Base-by-base conservation (phyloP, 2,113 vertebrate genomes). In the Pimephales promelas region DNA sequence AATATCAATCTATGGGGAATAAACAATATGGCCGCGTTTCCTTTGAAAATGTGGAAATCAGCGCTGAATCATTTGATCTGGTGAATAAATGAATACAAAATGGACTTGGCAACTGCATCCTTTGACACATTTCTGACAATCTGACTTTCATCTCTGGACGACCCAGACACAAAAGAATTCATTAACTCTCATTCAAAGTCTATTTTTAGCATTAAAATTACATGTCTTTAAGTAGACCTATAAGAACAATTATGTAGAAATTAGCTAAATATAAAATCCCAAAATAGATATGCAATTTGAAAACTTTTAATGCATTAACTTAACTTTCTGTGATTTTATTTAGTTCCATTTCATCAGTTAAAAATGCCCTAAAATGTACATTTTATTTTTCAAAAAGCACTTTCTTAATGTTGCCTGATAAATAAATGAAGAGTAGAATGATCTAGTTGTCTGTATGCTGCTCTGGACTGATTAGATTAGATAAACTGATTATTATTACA, bases 141-240 rank as follows among this genome's bases (percentile, higher is more conserved):
- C 66, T 28, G n/a, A 68, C 73, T 82, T 84, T 82, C 31, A 84
- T 82, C 83, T 73, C 56, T 36, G 10, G 57, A 82, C 24, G 31
- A 45, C n/a, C 26, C 83, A 85, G 80, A 83, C 79, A 87, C 79
- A 83, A 87, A 83, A 54, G 47, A 87, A 81, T 84, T 57, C 40
- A 81, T 81, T 84, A 84, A 24, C 14, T 14, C 13, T 28, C 13
- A 40, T 52, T 28, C 1, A 34, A 31, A 26, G 18, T 72, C n/a
- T 45, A 8, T 54, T 5, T 52, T 52, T 10, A 49, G n/a, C 45
- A 14, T 20, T 18, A 47, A 16, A 74, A 49, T 5, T 1, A 28
- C 7, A 49, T 52, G 66, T n/a, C 1, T 64, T 64, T 36, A 36
- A 22, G 34, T 22, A 40, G 7, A 8, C 36, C 36, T 40, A 4